Evolutionary conservation across 1,140 invertebrate species (phyloP), one percentile per base, ranked within the genome.

Genomic region (Phthorimaea operculella): DNA sequence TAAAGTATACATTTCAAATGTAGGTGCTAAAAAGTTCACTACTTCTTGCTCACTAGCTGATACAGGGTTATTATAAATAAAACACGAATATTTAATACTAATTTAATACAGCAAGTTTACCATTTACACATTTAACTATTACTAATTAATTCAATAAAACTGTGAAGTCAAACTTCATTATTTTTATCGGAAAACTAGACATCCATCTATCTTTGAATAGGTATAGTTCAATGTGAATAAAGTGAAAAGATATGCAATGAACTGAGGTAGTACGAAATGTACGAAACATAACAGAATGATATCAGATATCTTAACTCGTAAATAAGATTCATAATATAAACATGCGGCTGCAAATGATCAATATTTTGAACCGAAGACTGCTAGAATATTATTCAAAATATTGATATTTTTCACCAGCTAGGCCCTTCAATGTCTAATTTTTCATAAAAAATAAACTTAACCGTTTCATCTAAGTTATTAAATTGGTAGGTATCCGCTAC

Each of bases 51-150:
- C n/a, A n/a, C n/a, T n/a, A n/a, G n/a, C n/a, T n/a, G n/a, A n/a
- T n/a, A n/a, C n/a, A n/a, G n/a, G n/a, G n/a, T n/a, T n/a, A 6
- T 28, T 28, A 16, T 16, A 47, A 47, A 52, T 67, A 53, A 74
- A 77, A 79, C 64, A 63, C 48, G 10, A 64, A 62, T 74, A 28
- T 21, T 68, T 79, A 74, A 72, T 73, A 74, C 77, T 83, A 82
- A 68, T 79, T 79, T 82, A 82, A 81, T 82, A 80, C 72, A 82
- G 60, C 72, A 74, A 74, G 59, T 70, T 76, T 75, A 74, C 63
- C 68, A 79, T 79, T 75, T 80, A 79, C 64, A 77, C 70, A 76
- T 33, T 54, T 64, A 63, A 66, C 61, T 76, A 75, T 66, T 52
- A 63, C 66, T 81, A 79, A 48, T 62, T 60, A 69, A 66, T 57